Percentiles rank a stretch among this genome's conserved stretches.
Conservation (phyloP, 1,140 invertebrate genomes). For the Saccostrea echinata region DNA sequence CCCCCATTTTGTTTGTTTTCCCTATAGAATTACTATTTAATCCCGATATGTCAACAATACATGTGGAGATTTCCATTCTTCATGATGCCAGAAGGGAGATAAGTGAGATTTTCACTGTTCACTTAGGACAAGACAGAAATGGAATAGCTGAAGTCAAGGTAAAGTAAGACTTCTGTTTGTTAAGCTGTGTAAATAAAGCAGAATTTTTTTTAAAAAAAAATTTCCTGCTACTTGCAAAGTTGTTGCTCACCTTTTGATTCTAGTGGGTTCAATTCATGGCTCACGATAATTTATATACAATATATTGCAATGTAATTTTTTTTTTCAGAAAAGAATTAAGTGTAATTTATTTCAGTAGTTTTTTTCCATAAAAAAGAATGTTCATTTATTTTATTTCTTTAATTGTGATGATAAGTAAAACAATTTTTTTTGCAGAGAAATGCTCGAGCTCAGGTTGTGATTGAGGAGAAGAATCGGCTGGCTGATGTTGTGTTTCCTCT, state of each 20-base stretch:
- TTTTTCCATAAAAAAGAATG: no score
- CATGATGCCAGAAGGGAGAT: constrained; percentile 77
- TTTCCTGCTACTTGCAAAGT: no score
- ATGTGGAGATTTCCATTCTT: constrained; percentile 78
- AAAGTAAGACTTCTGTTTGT: neutral
- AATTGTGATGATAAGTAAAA: no score
- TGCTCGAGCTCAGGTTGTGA: constrained; percentile 76
- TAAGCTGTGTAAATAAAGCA: neutral
- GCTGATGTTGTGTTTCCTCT: constrained; percentile 78
- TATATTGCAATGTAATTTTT: no score
- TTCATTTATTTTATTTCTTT: no score
- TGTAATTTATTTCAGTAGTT: no score
- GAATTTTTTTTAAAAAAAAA: no score
- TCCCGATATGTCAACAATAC: constrained; percentile 69
- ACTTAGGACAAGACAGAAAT: constrained; percentile 70
- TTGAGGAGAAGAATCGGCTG: constrained; percentile 77
- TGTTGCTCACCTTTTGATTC: no score
- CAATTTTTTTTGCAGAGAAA: constrained; percentile 63
- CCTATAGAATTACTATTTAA: constrained; percentile 70
- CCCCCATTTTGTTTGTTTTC: neutral
- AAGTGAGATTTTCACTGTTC: constrained; percentile 78
- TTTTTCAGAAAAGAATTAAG: no score
- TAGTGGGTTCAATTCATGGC: no score
- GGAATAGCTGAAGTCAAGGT: constrained; percentile 76
- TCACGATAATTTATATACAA: no score